A percentile compares a stretch with the other conserved stretches of the same genome.
These are phyloP conservation scores for Sebastes schlegelii DNA, from an alignment of 2,113 vertebrate genomes.

Conservation along the genomic window DNA sequence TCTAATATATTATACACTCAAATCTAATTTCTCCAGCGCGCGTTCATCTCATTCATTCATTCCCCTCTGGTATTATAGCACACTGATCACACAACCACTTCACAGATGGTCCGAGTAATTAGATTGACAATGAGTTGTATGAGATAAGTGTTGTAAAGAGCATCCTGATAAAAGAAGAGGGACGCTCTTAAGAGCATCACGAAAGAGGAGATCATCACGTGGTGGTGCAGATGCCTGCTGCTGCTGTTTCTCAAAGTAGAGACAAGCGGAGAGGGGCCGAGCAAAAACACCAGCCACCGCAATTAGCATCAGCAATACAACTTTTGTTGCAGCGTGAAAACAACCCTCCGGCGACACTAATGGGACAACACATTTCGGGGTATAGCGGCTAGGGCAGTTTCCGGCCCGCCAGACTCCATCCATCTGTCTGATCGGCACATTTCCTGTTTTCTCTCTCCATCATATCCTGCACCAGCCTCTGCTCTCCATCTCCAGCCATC, in stretches of 20 bases:
- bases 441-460: slow-evolving; percentile 70
- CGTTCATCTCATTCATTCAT: slow-evolving; percentile 40
- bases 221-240: slow-evolving; percentile 43
- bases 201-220: slow-evolving; percentile 52
- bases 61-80: slow-evolving; percentile 26
- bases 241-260: slow-evolving; percentile 34
- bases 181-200: slow-evolving; percentile 47
- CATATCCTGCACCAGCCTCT: slow-evolving; percentile 59
- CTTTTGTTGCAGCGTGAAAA: slow-evolving; percentile 46
- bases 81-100: slow-evolving; percentile 52
- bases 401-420: slow-evolving; percentile 62
- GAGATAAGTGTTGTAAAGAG: slow-evolving; percentile 54
- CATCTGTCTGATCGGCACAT: slow-evolving; percentile 71
- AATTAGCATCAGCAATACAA: slow-evolving; percentile 18
- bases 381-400: slow-evolving; percentile 52
- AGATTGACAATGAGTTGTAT: slow-evolving; percentile 56
- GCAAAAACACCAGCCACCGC: slow-evolving; percentile 6
- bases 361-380: slow-evolving; percentile 57
- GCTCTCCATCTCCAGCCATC: slow-evolving; percentile 63
- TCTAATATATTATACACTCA: slow-evolving; percentile 15
- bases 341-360: slow-evolving; percentile 54
- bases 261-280: slow-evolving; percentile 36
- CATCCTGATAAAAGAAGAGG: slow-evolving; percentile 39
- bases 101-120: slow-evolving; percentile 69
- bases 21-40: slow-evolving; percentile 23